A percentile compares a stretch with the other conserved stretches of the same genome.
Conservation (phyloP, 2,888 invertebrate species). For the Phanerotoma sp. region DNA sequence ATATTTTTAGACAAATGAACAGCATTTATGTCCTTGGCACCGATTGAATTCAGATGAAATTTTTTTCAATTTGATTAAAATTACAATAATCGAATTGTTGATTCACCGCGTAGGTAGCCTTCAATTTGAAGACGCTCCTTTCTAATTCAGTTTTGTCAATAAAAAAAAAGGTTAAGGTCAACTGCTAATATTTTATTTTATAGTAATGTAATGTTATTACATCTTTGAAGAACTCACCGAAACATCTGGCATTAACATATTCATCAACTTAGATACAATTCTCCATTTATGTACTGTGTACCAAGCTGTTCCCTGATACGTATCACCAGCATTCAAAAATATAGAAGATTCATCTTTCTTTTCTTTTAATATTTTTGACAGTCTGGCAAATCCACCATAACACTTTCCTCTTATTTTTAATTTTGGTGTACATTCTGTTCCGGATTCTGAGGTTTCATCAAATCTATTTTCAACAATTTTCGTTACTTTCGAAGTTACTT, state of each 20-base stretch:
- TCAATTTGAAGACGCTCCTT: no score
- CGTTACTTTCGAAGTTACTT: no score
- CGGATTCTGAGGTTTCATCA: slow-evolving; percentile 1
- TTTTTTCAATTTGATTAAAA: neutral
- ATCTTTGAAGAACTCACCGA: slow-evolving; percentile 70
- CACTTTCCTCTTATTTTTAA: slow-evolving; percentile 67
- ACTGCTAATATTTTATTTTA: no score
- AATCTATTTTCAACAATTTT: no score
- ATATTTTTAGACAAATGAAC: no score
- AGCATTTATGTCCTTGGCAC: no score
- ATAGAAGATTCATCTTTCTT: slow-evolving; percentile 67
- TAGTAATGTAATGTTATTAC: no score
- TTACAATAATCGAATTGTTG: no score
- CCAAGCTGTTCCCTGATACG: slow-evolving; percentile 87
- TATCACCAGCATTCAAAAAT: slow-evolving; percentile 92
- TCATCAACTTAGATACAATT: slow-evolving; percentile 77
- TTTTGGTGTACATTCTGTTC: slow-evolving; percentile 49
- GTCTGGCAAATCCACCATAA: slow-evolving; percentile 85
- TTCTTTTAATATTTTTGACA: slow-evolving; percentile 66
- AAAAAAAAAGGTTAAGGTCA: neutral
- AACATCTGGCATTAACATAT: slow-evolving; percentile 79
- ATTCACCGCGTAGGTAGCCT: no score
- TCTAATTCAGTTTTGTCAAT: no score
- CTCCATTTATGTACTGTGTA: slow-evolving; percentile 80
- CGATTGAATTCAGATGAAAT: neutral